Evolutionary conservation across 2,113 vertebrate species (phyloP), one percentile per base, ranked within the genome.

Genomic region (Artemisiospiza belli): DNA sequence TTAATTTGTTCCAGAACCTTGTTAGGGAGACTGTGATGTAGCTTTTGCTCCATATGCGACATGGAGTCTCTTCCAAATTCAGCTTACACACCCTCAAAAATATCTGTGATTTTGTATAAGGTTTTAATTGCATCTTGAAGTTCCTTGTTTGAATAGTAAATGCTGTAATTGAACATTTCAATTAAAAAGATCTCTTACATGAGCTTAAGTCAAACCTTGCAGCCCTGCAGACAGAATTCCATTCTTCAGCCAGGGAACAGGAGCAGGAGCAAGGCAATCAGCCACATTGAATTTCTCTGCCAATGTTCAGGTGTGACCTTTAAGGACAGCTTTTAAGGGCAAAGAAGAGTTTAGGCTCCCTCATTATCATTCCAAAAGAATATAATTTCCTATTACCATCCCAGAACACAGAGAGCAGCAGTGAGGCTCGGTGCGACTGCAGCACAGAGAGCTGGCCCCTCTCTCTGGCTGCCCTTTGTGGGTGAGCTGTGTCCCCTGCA

Each of bases 1-100:
- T 83, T 49, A 74, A 85, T 93, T 85, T 77, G 46, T 64, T 49
- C 66, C 64, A 47, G 47, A 88, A 86, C 63, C 57, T 81, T 68
- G 39, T 59, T 57, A 72, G 30, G 51, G 27, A 67, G 73, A 41
- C 11, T 8, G 24, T 30, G 31, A 72, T 37, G 54, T 23, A 69
- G 59, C 24, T 89, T 83, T 74, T 79, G 15, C 49, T 91, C 49
- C 46, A 43, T 30, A 33, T n/a, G 47, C 74, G 35, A 35, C 31
- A 37, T 5, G 8, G 78, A 88, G 43, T 15, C 72, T 85, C 47
- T 73, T 94, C 57, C 72, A 52, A 66, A 93, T 77, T 75, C 35
- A 58, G 25, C 51, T 74, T 25, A 30, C 5, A 9, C 49, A 59
- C 55, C 30, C 59, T 92, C 24, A 80, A 24, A 83, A 63, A 43